These are phyloP conservation scores for Tetramorium bicarinatum DNA, from an alignment of 2,888 invertebrate species.

Conservation along the genomic window DNA sequence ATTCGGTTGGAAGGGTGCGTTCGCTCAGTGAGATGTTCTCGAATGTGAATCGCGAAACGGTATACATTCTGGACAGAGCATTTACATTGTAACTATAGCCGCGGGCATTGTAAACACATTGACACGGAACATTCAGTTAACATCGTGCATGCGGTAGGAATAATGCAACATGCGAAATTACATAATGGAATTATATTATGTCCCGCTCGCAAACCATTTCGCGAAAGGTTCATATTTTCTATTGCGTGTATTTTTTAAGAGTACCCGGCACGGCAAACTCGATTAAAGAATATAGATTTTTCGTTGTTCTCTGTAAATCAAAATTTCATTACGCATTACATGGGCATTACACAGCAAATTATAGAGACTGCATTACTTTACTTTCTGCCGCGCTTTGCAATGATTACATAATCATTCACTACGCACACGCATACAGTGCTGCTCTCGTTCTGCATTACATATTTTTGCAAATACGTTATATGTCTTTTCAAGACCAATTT, in stretches of 20 bases:
- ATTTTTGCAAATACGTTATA: neutral
- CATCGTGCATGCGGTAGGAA: conserved; percentile 56
- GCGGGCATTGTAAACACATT: conserved; percentile 60
- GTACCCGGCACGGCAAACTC: conserved; percentile 1
- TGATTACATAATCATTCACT: neutral
- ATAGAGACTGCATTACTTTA: neutral
- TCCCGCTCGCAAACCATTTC: conserved; percentile 28
- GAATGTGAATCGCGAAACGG: conserved; percentile 60
- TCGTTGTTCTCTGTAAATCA: neutral
- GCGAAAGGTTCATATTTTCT: conserved; percentile 50
- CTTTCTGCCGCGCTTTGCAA: neutral
- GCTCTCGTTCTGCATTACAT: neutral
- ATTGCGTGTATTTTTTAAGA: conserved; percentile 34
- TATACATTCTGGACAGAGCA: conserved; percentile 58
- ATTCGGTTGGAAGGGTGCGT: conserved; percentile 53
- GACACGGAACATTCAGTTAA: conserved; percentile 57
- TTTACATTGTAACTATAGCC: conserved; percentile 63
- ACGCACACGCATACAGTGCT: too few relatives aligned
- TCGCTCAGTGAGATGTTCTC: conserved; percentile 54
- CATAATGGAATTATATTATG: conserved; percentile 55
- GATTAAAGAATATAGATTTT: conserved; percentile 29
- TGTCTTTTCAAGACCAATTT: neutral
- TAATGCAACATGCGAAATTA: conserved; percentile 54
- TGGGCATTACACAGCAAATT: conserved; percentile 6
- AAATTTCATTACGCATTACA: conserved; percentile 40